A percentile compares a stretch with the other conserved stretches of the same genome.
phyloP scores from a whole-genome alignment of 2,113 vertebrate species.

The Pongo pygmaeus region DNA sequence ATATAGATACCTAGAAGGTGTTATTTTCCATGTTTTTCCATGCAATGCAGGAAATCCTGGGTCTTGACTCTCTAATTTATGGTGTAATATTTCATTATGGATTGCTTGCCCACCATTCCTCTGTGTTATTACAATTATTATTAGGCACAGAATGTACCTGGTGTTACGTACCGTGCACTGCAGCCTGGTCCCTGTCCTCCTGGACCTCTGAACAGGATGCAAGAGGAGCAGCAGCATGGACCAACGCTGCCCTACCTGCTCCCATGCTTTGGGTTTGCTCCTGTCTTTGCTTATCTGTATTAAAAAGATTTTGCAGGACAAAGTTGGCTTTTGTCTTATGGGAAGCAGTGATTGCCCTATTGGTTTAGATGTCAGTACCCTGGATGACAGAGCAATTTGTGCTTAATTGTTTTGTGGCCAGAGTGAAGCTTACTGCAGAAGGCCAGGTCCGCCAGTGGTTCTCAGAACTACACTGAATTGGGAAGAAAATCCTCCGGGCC shows the following conservation, averaged over 20 bases:
- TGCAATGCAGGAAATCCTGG: not conserved
- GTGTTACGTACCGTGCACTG: rapidly evolving
- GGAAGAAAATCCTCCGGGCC: not conserved
- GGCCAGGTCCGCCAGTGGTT: not conserved
- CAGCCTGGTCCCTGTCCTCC: not conserved
- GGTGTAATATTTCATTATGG: not conserved
- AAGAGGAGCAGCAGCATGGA: rapidly evolving
- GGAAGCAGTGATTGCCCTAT: not conserved
- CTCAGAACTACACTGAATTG: not conserved
- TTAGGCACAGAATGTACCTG: rapidly evolving
- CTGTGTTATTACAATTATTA: not conserved
- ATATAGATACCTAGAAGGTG: not conserved
- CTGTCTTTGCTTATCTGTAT: not conserved
- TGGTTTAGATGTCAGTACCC: conserved; percentile 14
- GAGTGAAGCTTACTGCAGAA: not conserved
- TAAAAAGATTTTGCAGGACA: not conserved
- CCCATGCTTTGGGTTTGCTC: not conserved
- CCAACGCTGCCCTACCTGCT: not conserved
- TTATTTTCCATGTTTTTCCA: not conserved
- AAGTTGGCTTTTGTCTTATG: conserved; percentile 6
- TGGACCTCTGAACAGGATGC: not conserved
- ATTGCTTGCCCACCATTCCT: not conserved
- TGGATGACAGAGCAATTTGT: not conserved
- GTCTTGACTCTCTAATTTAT: not conserved
- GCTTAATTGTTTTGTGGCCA: not conserved